Conservation (phyloP, 2,888 invertebrate species). For the Achlya flavicornis region DNA sequence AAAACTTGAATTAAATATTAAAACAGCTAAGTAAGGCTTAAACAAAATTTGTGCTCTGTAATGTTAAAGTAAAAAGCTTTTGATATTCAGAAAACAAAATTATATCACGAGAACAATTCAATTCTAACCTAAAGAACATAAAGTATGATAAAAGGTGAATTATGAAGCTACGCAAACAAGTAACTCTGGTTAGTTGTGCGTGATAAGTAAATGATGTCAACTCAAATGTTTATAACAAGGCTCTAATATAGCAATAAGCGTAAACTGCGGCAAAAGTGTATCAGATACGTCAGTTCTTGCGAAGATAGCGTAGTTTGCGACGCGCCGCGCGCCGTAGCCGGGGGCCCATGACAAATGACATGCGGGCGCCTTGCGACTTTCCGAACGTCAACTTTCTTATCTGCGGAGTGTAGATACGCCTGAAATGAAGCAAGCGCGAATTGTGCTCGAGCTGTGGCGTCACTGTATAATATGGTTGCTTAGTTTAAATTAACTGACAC, state of each 20-base stretch:
- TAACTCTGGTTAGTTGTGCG: not conserved
- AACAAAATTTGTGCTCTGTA: too few relatives aligned
- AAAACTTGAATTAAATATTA: too few relatives aligned
- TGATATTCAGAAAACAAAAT: too few relatives aligned
- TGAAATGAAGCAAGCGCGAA: conserved; percentile 1
- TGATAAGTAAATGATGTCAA: conserved; percentile 3
- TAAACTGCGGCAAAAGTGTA: conserved; percentile 22
- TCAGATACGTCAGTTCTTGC: conserved; percentile 35
- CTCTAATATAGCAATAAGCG: conserved; percentile 11
- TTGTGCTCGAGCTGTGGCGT: conserved; percentile 1
- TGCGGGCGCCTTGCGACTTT: conserved; percentile 48
- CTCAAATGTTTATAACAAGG: conserved; percentile 13
- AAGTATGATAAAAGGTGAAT: not conserved
- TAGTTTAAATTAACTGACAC: conserved; percentile 9
- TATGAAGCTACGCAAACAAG: not conserved
- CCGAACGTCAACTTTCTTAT: conserved; percentile 54
- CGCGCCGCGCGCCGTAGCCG: conserved; percentile 42
- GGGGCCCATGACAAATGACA: conserved; percentile 59
- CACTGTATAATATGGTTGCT: conserved; percentile 13
- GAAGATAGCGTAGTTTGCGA: conserved; percentile 41
- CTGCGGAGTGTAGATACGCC: conserved; percentile 25
- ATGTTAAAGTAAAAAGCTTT: too few relatives aligned
- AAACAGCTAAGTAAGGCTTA: too few relatives aligned
- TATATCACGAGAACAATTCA: too few relatives aligned
- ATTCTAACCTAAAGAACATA: not conserved